Percentiles rank a stretch among this genome's conserved stretches.
Evolutionary conservation across 2,888 invertebrate species (phyloP).

Genomic region (Calliopum simillimum): DNA sequence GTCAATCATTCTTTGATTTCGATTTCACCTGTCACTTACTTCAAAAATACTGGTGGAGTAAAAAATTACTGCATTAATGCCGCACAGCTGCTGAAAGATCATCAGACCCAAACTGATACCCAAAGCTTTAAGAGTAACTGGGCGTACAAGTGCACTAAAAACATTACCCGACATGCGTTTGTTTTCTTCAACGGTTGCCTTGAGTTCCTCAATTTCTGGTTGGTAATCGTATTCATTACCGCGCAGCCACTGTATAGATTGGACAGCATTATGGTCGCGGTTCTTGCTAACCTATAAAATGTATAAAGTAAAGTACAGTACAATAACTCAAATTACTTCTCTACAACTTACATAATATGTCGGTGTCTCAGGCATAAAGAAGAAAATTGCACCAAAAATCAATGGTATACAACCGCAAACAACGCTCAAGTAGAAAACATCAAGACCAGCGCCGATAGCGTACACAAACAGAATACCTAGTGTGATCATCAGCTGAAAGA

Average conservation of each 20-base stretch:
- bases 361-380: constrained; percentile 91
- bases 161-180: constrained; percentile 71
- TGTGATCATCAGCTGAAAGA: constrained; percentile 87
- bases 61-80: constrained; percentile 86
- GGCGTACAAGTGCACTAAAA: constrained; percentile 71
- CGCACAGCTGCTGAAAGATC: constrained; percentile 90
- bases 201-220: constrained; percentile 73
- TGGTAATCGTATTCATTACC: constrained; percentile 77
- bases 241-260: constrained; percentile 78
- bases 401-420: constrained; percentile 68
- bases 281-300: constrained; percentile 68
- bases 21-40: too few species aligned
- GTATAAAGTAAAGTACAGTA: too few species aligned
- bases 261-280: constrained; percentile 74
- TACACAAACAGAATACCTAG: constrained; percentile 85
- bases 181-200: constrained; percentile 69
- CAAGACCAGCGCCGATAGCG: constrained; percentile 69
- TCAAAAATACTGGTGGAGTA: constrained; percentile 81
- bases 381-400: constrained; percentile 76
- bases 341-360: constrained; percentile 71
- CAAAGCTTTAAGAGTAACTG: constrained; percentile 73
- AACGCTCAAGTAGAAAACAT: constrained; percentile 57
- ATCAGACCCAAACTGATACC: constrained; percentile 82
- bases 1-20: too few species aligned
- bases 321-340: background rate